These are phyloP conservation scores for Drosophila mayri DNA, from an alignment of 1,140 invertebrate species.

Conservation along the genomic window DNA sequence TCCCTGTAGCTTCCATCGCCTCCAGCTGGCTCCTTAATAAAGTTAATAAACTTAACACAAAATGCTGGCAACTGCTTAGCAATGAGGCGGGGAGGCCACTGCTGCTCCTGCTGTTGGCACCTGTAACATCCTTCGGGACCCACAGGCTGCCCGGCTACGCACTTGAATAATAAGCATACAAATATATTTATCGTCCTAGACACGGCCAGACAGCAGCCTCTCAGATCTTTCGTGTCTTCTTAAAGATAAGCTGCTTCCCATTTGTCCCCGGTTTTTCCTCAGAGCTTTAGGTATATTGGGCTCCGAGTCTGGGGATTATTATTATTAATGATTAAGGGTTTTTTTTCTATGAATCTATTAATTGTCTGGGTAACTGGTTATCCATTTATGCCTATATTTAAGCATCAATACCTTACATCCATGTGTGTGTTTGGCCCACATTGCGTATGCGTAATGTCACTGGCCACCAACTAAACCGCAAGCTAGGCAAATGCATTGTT, in stretches of 20 bases:
- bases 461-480: background rate
- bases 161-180: slow-evolving; percentile 73
- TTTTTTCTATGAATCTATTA: background rate
- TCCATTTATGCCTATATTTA: no score
- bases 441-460: slow-evolving; percentile 13
- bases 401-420: no score
- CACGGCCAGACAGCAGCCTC: slow-evolving; percentile 11
- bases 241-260: slow-evolving; percentile 6
- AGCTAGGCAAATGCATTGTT: background rate
- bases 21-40: slow-evolving; percentile 59
- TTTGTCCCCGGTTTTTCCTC: background rate
- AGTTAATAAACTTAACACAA: slow-evolving; percentile 65
- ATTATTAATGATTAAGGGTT: background rate
- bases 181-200: slow-evolving; percentile 65
- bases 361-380: background rate
- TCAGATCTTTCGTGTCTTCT: background rate
- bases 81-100: slow-evolving; percentile 1
- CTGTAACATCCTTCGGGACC: slow-evolving; percentile 58
- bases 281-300: background rate
- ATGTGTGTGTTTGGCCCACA: background rate
- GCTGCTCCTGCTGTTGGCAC: slow-evolving; percentile 55
- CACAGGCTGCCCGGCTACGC: slow-evolving; percentile 44
- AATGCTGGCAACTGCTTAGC: slow-evolving; percentile 62
- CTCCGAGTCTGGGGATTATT: background rate
- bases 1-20: background rate